Evolutionary conservation across 2,888 invertebrate genomes (phyloP), one percentile per base, ranked within the genome.

Genomic region (Autographa gamma): DNA sequence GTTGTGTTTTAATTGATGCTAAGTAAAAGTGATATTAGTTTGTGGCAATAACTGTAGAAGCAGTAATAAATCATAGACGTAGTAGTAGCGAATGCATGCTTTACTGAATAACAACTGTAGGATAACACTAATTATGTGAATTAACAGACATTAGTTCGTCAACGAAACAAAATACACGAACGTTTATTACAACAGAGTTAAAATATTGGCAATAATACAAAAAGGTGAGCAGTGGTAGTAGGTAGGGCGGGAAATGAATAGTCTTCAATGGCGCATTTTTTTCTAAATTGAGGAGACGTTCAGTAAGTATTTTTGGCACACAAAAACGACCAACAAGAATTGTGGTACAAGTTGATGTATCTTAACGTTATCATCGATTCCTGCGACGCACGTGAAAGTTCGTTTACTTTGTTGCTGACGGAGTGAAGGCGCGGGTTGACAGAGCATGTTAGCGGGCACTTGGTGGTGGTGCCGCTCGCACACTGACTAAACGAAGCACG

Each of bases 381-480:
- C 16, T 5, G 48, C n/a, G 16, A 11, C 9, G 14, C n/a, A n/a
- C n/a, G n/a, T 48, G 48, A 48, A 16, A 48, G 48, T 48, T 48
- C 48, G 48, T 48, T n/a, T 56, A 56, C 19, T 56, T 56, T 56
- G 54, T 56, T 19, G 54, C 13, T 56, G 54, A 56, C 54, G 54
- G 13, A 13, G 11, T 13, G 4, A 0, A 3, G 19, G 25, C 4
- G 19, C 54, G 54, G 13, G 9, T 11, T 48, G 2, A 48, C 48
- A 6, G 48, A n/a, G 65, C n/a, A n/a, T 54, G 74, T 65, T 71
- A 71, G 18, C 54, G 31, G 52, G 76, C 71, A 71, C 64, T 65
- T 60, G 48, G 76, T 64, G 76, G n/a, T 60, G 16, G 38, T 16
- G 43, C 16, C 16, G 16, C 7, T 16, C 69, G 74, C 9, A 48